A percentile compares a stretch with the other conserved stretches of the same genome.
phyloP scores from a whole-genome alignment of 2,888 invertebrate species.

The Campopleginae sp. region DNA sequence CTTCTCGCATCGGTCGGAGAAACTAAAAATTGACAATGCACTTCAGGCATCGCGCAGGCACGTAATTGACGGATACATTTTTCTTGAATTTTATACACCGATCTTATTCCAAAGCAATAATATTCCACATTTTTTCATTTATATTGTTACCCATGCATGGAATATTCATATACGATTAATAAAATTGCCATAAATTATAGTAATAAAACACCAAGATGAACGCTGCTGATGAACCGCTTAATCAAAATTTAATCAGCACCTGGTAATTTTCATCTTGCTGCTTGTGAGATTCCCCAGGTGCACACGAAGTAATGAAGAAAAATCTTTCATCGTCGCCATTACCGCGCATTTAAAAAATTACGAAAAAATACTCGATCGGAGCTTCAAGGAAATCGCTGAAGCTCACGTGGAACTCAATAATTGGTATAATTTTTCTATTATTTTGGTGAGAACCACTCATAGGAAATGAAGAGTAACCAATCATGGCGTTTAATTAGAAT shows the following conservation, averaged over 20 bases:
- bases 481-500: neutral
- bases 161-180: neutral
- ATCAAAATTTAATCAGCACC: constrained; percentile 59
- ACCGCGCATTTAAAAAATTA: neutral
- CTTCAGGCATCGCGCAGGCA: neutral
- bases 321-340: constrained; percentile 1
- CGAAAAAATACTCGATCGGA: constrained; percentile 1
- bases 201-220: neutral
- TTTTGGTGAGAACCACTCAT: neutral
- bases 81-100: neutral
- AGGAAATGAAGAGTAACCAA: neutral
- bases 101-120: neutral
- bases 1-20: neutral
- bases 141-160: neutral
- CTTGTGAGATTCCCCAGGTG: constrained; percentile 24
- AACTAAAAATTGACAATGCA: constrained; percentile 6
- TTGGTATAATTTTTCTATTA: neutral
- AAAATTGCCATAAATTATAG: neutral
- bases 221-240: constrained; percentile 56
- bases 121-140: neutral
- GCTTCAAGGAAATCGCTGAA: neutral
- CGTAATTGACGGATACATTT: neutral
- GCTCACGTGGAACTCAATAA: neutral
- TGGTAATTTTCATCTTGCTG: constrained; percentile 42
- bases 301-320: constrained; percentile 20